A percentile compares a stretch with the other conserved stretches of the same genome.
These are phyloP conservation scores for Andrena trimmerana DNA, from an alignment of 2,888 invertebrate genomes.

Conservation along the genomic window DNA sequence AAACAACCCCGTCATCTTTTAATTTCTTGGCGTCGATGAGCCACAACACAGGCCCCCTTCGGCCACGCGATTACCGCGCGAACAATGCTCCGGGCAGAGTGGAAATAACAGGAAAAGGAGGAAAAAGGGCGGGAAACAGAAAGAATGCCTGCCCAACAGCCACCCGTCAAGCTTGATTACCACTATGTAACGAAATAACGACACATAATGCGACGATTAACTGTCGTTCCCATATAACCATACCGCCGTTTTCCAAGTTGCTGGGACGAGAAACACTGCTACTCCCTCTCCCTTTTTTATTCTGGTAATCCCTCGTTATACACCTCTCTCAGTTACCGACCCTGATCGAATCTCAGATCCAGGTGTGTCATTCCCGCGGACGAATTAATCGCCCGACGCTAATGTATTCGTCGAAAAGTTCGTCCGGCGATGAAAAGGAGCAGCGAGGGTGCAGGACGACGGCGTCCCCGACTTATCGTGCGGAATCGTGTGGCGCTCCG, in stretches of 20 bases:
- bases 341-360: not conserved
- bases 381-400: slow-evolving; percentile 37
- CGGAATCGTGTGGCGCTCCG: slow-evolving; percentile 37
- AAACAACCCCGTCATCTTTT: slow-evolving; percentile 52
- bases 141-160: not conserved
- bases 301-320: too few species aligned
- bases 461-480: slow-evolving; percentile 30
- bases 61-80: not conserved
- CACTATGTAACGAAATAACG: slow-evolving; percentile 21
- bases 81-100: slow-evolving; percentile 31
- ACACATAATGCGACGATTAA: slow-evolving; percentile 16
- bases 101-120: slow-evolving; percentile 34
- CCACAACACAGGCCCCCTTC: not conserved
- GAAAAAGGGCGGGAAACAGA: not conserved
- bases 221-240: slow-evolving; percentile 3
- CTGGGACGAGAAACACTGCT: not conserved
- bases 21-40: slow-evolving; percentile 28
- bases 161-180: not conserved
- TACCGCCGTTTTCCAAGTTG: slow-evolving; percentile 1
- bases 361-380: not conserved
- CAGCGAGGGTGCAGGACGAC: not conserved
- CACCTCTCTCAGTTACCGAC: too few species aligned
- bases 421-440: not conserved
- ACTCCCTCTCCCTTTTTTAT: too few species aligned
- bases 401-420: slow-evolving; percentile 41